Percentiles rank a stretch among this genome's conserved stretches.
Evolutionary conservation across 1,140 invertebrate genomes (phyloP).

Genomic region (Liolophura sinensis): DNA sequence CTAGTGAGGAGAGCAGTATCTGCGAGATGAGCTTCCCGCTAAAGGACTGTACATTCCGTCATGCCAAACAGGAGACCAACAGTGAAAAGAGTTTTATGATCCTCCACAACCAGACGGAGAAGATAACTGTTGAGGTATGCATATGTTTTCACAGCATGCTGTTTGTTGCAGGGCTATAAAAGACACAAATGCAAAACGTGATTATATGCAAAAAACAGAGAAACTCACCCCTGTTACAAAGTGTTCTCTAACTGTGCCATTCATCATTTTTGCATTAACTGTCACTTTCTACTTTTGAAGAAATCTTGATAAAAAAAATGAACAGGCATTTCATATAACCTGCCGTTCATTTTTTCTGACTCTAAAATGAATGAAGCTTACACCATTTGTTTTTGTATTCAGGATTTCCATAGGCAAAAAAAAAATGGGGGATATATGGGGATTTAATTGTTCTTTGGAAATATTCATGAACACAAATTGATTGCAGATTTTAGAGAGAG

Average conservation of each 20-base stretch:
- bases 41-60: conserved; percentile 36
- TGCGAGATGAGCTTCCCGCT: conserved; percentile 46
- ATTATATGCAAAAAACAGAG: not conserved
- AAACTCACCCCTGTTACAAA: not conserved
- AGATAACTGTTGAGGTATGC: conserved; percentile 51
- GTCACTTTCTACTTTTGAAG: not conserved
- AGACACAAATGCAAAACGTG: not conserved
- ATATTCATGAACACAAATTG: too few species aligned
- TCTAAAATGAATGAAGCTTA: too few species aligned
- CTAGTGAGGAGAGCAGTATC: conserved; percentile 25
- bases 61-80: conserved; percentile 41
- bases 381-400: too few species aligned
- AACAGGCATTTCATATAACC: not conserved
- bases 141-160: not conserved
- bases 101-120: conserved; percentile 36
- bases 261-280: not conserved
- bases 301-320: not conserved
- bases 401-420: too few species aligned
- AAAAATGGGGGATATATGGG: too few species aligned
- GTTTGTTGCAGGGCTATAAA: not conserved
- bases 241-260: not conserved
- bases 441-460: too few species aligned
- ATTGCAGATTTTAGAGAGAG: too few species aligned
- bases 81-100: conserved; percentile 46
- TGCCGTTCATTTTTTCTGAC: too few species aligned